Evolutionary conservation across 2,888 invertebrate species (phyloP), one percentile per base, ranked within the genome.

Genomic region (Drosophila barbarae): DNA sequence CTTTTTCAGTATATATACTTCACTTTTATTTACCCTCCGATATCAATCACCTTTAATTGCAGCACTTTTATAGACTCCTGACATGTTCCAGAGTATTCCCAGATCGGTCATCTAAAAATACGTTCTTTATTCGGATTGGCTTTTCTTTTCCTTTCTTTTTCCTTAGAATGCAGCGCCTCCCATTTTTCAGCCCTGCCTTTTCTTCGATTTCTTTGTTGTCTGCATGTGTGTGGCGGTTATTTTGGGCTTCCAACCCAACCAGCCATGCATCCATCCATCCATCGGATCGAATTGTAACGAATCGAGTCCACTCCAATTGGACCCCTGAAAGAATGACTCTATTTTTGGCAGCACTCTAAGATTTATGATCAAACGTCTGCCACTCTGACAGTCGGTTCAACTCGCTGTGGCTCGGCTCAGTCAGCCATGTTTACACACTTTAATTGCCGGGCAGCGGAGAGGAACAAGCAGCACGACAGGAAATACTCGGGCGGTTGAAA

Each of bases 401-500:
- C 15, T n/a, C 44, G 15, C 41, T 65, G 75, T 52, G 72, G 61
- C 35, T 34, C 38, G 44, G 46, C 60, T 69, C 54, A 47, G 63
- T 81, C 77, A 74, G 77, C 69, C 79, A 72, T 69, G 72, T 80
- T 80, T 74, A 83, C 84, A 80, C 76, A 81, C 72, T 72, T 79
- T 79, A 79, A 79, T 79, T 79, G 79, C 72, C 68, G 42, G 60
- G 28, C 46, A 52, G 46, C 49, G 50, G 44, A 53, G 71, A 69
- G 65, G 61, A 61, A 49, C 50, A 44, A 30, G 41, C 50, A 47
- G 60, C 79, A 83, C 77, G 74, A 78, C 79, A 79, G 84, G 84
- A 79, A 79, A 79, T 64, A 72, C 84, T 78, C 68, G 51, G 57
- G 35, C 67, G 52, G 63, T 44, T 72, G 51, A 63, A 82, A 84